These are phyloP conservation scores for Chlorops oryzae DNA, from an alignment of 1,140 invertebrate species.

Conservation along the genomic window DNA sequence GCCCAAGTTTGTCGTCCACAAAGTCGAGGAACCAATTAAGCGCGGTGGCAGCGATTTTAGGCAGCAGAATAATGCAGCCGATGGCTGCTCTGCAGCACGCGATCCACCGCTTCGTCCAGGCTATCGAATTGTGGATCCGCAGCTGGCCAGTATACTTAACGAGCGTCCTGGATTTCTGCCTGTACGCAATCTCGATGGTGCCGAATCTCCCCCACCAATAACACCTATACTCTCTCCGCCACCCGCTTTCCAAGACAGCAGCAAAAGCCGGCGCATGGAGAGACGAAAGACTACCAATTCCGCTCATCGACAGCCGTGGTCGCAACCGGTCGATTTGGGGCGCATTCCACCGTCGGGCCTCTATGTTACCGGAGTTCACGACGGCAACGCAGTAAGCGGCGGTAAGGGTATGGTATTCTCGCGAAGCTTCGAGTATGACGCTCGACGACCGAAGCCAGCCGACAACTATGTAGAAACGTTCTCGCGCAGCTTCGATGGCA, in stretches of 20 bases:
- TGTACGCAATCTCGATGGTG: constrained; percentile 31
- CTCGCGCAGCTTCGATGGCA: constrained; percentile 45
- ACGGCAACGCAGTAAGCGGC: not conserved
- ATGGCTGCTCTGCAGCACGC: constrained; percentile 10
- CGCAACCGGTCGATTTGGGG: not conserved
- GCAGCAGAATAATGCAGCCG: constrained; percentile 37
- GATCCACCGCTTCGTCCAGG: constrained; percentile 29
- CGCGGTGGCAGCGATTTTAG: no score
- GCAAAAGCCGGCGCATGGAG: constrained; percentile 17
- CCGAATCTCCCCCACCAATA: constrained; percentile 46
- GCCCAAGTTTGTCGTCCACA: constrained; percentile 29
- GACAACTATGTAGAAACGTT: constrained; percentile 42
- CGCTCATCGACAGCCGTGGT: constrained; percentile 14
- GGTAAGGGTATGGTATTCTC: constrained; percentile 46
- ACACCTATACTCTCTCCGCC: constrained; percentile 52
- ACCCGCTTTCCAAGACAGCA: constrained; percentile 50
- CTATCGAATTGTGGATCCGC: constrained; percentile 42
- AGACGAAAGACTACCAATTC: constrained; percentile 25
- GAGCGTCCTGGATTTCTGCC: constrained; percentile 44
- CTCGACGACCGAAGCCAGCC: constrained; percentile 28
- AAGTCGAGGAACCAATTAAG: constrained; percentile 43
- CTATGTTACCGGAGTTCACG: constrained; percentile 1
- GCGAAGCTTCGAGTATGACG: constrained; percentile 46
- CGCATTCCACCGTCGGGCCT: not conserved
- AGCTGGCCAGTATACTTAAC: constrained; percentile 38